phyloP scores from a whole-genome alignment of 2,888 invertebrate genomes.

The Molanna angustata region DNA sequence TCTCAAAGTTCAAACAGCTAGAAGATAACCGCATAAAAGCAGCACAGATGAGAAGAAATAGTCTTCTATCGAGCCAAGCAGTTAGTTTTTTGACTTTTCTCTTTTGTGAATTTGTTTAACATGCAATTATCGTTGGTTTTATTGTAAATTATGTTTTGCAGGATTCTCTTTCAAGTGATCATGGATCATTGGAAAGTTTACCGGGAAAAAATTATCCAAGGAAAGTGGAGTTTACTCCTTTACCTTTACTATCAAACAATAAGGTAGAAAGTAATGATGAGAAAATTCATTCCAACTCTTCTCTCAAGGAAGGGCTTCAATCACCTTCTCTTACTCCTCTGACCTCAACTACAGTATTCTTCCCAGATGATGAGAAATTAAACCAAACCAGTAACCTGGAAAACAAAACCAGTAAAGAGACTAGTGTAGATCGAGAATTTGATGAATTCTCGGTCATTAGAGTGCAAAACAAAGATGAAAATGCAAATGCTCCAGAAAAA shows the following conservation, averaged over 20 bases:
- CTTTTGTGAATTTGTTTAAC: not conserved
- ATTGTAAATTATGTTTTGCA: conserved; percentile 36
- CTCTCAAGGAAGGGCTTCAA: conserved; percentile 18
- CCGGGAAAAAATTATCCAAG: conserved; percentile 31
- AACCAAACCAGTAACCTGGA: not conserved
- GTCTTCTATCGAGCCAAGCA: conserved; percentile 38
- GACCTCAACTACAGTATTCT: conserved; percentile 19
- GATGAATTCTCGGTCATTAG: conserved; percentile 51
- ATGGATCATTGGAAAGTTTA: conserved; percentile 34
- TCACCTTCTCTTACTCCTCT: conserved; percentile 30
- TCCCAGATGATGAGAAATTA: conserved; percentile 23
- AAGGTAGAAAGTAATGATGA: conserved; percentile 11
- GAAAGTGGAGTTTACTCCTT: conserved; percentile 35
- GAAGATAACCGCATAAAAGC: conserved; percentile 65
- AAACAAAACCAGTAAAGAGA: conserved; percentile 24
- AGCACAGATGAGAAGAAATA: conserved; percentile 43
- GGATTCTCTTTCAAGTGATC: conserved; percentile 46
- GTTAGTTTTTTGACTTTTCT: conserved; percentile 16
- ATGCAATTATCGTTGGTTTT: not conserved
- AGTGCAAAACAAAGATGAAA: conserved; percentile 39
- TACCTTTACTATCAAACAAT: conserved; percentile 35
- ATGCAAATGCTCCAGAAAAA: conserved; percentile 39
- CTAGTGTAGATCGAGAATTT: conserved; percentile 50
- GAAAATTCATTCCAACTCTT: not conserved
- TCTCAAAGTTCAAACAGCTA: conserved; percentile 77